Evolutionary conservation across 2,797 vertebrate species (phyloP).

Genomic region (Odontamblyopus rebecca): DNA sequence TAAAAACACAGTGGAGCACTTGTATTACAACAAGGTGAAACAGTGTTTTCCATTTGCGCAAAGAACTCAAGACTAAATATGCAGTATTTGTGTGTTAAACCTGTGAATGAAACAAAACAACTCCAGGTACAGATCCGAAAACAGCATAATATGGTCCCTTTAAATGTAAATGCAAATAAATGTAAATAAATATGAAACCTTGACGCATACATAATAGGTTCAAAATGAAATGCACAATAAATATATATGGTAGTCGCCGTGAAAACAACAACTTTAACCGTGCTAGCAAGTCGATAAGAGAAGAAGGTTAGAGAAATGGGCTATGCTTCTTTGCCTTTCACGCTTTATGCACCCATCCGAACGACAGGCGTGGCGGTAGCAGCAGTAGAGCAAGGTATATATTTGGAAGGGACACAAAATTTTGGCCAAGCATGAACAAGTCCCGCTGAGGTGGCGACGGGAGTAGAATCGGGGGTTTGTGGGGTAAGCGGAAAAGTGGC

Average conservation of each 20-base stretch:
- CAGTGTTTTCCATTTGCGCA: no score
- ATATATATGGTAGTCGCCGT: constrained; percentile 1
- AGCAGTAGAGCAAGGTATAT: constrained; percentile 56
- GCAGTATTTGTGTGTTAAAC: no score
- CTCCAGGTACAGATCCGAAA: no score
- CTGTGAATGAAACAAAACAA: no score
- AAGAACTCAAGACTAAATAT: no score
- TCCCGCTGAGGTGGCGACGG: constrained; percentile 67
- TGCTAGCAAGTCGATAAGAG: not conserved
- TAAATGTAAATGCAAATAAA: no score
- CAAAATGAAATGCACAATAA: not conserved
- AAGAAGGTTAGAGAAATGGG: constrained; percentile 34
- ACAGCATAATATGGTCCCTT: no score
- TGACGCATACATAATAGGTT: not conserved
- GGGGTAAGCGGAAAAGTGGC: constrained; percentile 47
- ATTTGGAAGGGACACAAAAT: constrained; percentile 31
- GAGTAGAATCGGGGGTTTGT: not conserved
- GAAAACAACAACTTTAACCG: constrained; percentile 31
- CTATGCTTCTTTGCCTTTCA: constrained; percentile 51
- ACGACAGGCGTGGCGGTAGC: constrained; percentile 49
- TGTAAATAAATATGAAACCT: no score
- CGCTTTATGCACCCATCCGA: constrained; percentile 56
- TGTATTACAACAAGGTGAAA: no score
- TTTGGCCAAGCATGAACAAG: constrained; percentile 68
- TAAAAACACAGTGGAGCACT: no score